These are phyloP conservation scores for Pandemis cinnamomeana DNA, from an alignment of 2,888 invertebrate species.

Conservation along the genomic window DNA sequence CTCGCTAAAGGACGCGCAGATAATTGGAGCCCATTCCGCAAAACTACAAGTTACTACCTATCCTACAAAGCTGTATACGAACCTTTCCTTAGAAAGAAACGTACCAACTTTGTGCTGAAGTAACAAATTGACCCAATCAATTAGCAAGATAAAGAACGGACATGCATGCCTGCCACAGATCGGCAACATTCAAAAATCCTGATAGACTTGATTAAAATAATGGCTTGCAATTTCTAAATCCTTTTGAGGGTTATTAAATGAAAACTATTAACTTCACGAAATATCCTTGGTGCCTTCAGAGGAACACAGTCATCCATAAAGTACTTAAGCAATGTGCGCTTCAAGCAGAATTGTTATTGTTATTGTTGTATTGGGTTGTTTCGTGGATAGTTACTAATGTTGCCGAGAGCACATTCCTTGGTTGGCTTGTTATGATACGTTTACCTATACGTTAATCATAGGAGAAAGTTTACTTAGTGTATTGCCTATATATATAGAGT, in stretches of 20 bases:
- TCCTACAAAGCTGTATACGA: background rate
- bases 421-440: background rate
- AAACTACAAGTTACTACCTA: background rate
- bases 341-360: slow-evolving; percentile 11
- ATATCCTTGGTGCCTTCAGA: background rate
- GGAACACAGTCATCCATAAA: background rate
- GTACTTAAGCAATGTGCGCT: background rate
- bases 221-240: no score
- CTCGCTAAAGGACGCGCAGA: background rate
- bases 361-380: slow-evolving; percentile 6
- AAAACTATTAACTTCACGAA: background rate
- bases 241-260: background rate
- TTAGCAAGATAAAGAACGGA: no score
- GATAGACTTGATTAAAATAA: no score
- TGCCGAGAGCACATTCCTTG: slow-evolving; percentile 3
- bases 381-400: background rate
- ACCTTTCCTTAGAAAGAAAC: background rate
- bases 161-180: no score
- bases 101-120: background rate
- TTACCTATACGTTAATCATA: background rate
- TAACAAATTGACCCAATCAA: no score
- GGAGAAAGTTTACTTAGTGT: background rate
- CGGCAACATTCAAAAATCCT: no score
- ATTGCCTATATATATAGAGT: background rate
- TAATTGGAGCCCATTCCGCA: slow-evolving; percentile 1